Base-by-base conservation (phyloP, 2,113 vertebrate genomes). In the Corythornis vintsioides region DNA sequence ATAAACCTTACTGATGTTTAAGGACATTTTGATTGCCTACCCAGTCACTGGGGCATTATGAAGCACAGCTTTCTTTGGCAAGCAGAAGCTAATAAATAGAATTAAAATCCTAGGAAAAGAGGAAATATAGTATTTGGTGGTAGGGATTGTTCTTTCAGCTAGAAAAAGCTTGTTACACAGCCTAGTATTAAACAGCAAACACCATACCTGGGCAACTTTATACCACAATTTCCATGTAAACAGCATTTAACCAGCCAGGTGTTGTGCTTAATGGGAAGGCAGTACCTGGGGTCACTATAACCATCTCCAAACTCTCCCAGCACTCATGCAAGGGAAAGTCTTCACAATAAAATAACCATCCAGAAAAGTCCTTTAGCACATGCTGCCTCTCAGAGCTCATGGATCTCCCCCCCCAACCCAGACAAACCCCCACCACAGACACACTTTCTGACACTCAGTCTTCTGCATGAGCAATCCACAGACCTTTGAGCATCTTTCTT, bases 41-140 rank as follows among this genome's bases (percentile, higher is more conserved):
- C 45, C 31, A 56, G 43, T 6, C 93, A 48, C 65, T 26, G 13
- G 80, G 86, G 56, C 80, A 67, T 53, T 25, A 60, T 5, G 11
- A 91, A 71, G 22, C 31, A 14, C 15, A 71, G 40, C 12, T 80
- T 82, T 60, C 26, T 50, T 10, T 52, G 59, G 35, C 20, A 24
- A 74, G 60, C 47, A 94, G 61, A 35, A 82, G 26, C 29, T 74
- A 53, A 74, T 81, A 89, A 88, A 82, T 13, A 22, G 42, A 94
- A 67, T 80, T 73, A 45, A 15, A 48, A 3, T 6, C 50, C 45
- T 2, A 31, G 35, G 48, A 70, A 73, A 72, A 26, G n/a, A 88
- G 48, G 38, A 63, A 71, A 81, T 52, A 83, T 81, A 60, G 77
- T 60, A 55, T 33, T 8, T 26, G 3, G 38, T 35, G 31, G 24